Conservation (phyloP, 2,888 invertebrate genomes). For the Epicampocera succincta region DNA sequence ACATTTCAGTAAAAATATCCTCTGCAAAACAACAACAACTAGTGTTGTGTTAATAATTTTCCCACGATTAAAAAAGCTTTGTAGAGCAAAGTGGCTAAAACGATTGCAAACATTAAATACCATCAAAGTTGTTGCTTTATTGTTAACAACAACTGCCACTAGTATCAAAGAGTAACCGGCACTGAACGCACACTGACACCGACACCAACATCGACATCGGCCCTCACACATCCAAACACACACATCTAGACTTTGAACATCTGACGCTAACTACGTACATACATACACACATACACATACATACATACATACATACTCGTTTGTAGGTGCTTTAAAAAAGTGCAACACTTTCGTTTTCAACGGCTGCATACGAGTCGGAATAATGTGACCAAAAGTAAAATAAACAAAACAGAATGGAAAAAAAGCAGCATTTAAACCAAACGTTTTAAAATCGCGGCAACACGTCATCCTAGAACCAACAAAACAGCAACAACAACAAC, state of each 20-base stretch:
- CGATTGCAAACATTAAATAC: conserved; percentile 55
- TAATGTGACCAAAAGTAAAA: conserved; percentile 58
- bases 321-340: conserved; percentile 51
- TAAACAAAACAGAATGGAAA: conserved; percentile 32
- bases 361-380: conserved; percentile 38
- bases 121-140: conserved; percentile 34
- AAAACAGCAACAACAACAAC: conserved; percentile 29
- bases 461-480: conserved; percentile 64
- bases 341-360: conserved; percentile 67
- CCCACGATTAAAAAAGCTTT: conserved; percentile 59
- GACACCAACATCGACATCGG: conserved; percentile 6
- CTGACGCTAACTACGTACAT: too few relatives aligned
- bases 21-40: neutral
- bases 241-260: neutral
- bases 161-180: neutral
- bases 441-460: conserved; percentile 64
- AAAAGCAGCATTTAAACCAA: conserved; percentile 20
- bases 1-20: neutral
- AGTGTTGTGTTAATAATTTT: conserved; percentile 58
- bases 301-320: too few relatives aligned
- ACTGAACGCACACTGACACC: conserved; percentile 2
- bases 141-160: conserved; percentile 51
- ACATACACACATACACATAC: too few relatives aligned
- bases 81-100: conserved; percentile 52
- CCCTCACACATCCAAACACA: conserved; percentile 14